These are phyloP conservation scores for Sinocyclocheilus maitianheensis DNA, from an alignment of 2,113 vertebrate genomes.

Conservation along the genomic window DNA sequence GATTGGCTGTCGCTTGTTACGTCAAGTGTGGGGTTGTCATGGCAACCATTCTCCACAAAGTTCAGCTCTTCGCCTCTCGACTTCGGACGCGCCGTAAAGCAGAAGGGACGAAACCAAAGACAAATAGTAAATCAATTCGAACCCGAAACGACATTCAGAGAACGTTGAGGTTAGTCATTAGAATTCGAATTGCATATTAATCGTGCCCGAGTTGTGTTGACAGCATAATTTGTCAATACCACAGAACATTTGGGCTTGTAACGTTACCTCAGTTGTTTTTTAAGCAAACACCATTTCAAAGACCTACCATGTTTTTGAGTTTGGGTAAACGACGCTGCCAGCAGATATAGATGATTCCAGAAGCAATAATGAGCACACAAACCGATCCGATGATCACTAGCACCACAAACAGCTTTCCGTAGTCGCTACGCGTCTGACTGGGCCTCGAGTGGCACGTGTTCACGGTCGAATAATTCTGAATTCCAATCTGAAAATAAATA, in stretches of 20 bases:
- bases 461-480: slow-evolving; percentile 87
- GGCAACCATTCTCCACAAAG: slow-evolving; percentile 97
- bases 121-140: not conserved
- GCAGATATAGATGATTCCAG: slow-evolving; percentile 94
- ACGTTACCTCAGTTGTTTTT: not conserved
- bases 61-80: slow-evolving; percentile 89
- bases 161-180: not conserved
- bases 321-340: slow-evolving; percentile 91
- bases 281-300: not conserved
- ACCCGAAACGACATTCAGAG: not conserved
- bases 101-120: not conserved
- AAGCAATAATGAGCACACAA: slow-evolving; percentile 90
- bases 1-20: slow-evolving; percentile 90
- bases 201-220: not conserved
- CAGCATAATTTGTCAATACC: not conserved
- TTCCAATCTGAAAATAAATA: slow-evolving; percentile 80
- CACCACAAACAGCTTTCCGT: slow-evolving; percentile 95
- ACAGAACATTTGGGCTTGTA: not conserved
- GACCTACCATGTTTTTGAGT: slow-evolving; percentile 87
- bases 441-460: slow-evolving; percentile 83
- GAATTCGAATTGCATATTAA: not conserved
- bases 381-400: slow-evolving; percentile 94
- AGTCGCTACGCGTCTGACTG: slow-evolving; percentile 88
- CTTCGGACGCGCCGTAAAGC: slow-evolving; percentile 59
- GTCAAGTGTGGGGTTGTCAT: slow-evolving; percentile 97